Percentiles rank a stretch among this genome's conserved stretches.
phyloP scores from a whole-genome alignment of 2,888 invertebrate species.

The Julus scanicus region DNA sequence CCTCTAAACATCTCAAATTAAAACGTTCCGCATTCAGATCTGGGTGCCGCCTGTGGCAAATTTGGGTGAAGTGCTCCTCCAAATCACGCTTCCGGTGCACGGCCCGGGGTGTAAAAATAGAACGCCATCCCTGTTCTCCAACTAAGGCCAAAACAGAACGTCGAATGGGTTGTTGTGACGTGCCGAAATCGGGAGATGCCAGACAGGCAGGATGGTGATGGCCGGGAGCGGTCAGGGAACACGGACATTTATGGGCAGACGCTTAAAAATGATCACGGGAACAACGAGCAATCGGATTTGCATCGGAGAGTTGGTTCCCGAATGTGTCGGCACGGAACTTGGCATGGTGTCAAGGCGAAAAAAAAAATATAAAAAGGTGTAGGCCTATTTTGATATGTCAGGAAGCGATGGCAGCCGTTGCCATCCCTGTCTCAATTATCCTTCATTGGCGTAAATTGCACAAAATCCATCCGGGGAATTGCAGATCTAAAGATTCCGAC shows the following conservation, averaged over 20 bases:
- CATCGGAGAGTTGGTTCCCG: neutral
- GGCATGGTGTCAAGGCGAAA: neutral
- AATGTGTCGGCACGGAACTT: neutral
- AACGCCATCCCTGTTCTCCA: neutral
- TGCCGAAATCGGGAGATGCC: neutral
- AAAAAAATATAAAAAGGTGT: neutral
- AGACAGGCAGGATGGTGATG: neutral
- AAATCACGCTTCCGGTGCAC: neutral
- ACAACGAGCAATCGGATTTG: neutral
- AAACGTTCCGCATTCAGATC: neutral
- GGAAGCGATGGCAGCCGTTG: neutral
- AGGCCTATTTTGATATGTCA: slow-evolving; percentile 8
- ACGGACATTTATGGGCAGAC: neutral
- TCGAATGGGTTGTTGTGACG: slow-evolving; percentile 28
- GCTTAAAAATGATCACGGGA: neutral
- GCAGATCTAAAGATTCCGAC: neutral
- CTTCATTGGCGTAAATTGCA: neutral
- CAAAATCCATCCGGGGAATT: neutral
- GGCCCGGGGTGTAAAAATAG: neutral
- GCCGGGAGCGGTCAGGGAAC: slow-evolving; percentile 21
- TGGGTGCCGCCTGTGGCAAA: neutral
- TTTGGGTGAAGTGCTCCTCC: slow-evolving; percentile 10
- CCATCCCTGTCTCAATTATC: neutral
- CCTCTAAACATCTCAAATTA: neutral
- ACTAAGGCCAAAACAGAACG: slow-evolving; percentile 20